Conservation (phyloP, 2,888 invertebrate genomes). For the Epinotia nisella region DNA sequence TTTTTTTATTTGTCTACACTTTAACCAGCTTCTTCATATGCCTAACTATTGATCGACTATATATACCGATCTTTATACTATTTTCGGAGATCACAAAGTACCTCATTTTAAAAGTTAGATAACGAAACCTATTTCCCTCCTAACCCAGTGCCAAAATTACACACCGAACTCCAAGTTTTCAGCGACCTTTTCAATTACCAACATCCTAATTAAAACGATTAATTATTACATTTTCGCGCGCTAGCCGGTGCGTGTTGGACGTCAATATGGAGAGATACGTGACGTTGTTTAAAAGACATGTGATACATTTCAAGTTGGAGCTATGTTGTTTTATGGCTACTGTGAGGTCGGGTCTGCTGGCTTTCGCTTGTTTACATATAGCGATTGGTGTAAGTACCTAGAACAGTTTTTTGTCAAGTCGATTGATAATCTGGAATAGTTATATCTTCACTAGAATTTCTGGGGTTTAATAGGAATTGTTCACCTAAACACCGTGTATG, state of each 20-base stretch:
- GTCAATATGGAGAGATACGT: conserved; percentile 60
- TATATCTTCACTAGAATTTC: too few relatives aligned
- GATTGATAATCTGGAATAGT: too few relatives aligned
- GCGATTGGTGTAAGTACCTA: conserved; percentile 61
- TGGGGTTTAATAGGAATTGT: too few relatives aligned
- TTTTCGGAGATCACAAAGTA: too few relatives aligned
- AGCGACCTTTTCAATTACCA: conserved; percentile 65
- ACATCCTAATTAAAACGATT: conserved; percentile 69
- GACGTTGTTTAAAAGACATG: conserved; percentile 56
- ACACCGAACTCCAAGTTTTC: conserved; percentile 51
- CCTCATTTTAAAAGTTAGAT: not conserved
- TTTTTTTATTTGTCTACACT: too few relatives aligned
- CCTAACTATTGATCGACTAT: too few relatives aligned
- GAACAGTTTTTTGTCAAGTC: not conserved
- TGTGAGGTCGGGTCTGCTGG: conserved; percentile 62
- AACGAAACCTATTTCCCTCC: not conserved
- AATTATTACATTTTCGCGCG: conserved; percentile 46
- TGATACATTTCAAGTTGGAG: conserved; percentile 64
- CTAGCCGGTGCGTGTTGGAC: conserved; percentile 10
- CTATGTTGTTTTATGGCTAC: conserved; percentile 67
- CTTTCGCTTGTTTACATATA: conserved; percentile 65
- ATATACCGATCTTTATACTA: too few relatives aligned
- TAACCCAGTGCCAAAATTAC: conserved; percentile 45
- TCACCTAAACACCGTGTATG: too few relatives aligned
- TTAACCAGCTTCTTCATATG: too few relatives aligned